These are phyloP conservation scores for Heliconius ethilla DNA, from an alignment of 2,888 invertebrate species.

Conservation along the genomic window DNA sequence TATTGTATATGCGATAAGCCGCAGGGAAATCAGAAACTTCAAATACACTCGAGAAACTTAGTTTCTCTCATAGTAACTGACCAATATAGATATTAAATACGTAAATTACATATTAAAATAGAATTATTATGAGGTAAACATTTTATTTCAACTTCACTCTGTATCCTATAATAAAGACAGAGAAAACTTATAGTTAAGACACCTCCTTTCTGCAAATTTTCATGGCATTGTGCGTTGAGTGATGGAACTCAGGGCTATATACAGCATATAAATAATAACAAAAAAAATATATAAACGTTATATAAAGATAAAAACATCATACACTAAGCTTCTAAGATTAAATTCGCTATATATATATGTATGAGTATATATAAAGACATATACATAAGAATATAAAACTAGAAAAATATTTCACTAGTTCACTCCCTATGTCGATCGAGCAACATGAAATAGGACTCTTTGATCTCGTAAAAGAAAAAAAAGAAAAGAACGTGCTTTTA, in stretches of 20 bases:
- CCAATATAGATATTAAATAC: slow-evolving; percentile 1
- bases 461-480: too few species aligned
- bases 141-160: too few species aligned
- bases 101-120: slow-evolving; percentile 7
- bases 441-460: slow-evolving; percentile 3
- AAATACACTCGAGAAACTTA: slow-evolving; percentile 26
- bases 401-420: not conserved
- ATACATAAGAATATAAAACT: not conserved
- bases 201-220: too few species aligned
- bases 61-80: not conserved
- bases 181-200: too few species aligned
- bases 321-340: not conserved
- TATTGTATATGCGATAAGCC: slow-evolving; percentile 4
- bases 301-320: not conserved
- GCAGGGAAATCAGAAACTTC: slow-evolving; percentile 35
- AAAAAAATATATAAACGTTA: too few species aligned
- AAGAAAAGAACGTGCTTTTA: too few species aligned
- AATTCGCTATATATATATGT: not conserved
- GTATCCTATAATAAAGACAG: too few species aligned
- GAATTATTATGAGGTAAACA: not conserved
- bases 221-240: too few species aligned
- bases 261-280: too few species aligned
- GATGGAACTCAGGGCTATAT: too few species aligned
- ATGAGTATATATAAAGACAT: not conserved
- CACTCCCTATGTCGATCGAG: slow-evolving; percentile 3